Percentiles rank a stretch among this genome's conserved stretches.
phyloP scores from a whole-genome alignment of 2,888 invertebrate genomes.

The Rhaphigaster nebulosa region DNA sequence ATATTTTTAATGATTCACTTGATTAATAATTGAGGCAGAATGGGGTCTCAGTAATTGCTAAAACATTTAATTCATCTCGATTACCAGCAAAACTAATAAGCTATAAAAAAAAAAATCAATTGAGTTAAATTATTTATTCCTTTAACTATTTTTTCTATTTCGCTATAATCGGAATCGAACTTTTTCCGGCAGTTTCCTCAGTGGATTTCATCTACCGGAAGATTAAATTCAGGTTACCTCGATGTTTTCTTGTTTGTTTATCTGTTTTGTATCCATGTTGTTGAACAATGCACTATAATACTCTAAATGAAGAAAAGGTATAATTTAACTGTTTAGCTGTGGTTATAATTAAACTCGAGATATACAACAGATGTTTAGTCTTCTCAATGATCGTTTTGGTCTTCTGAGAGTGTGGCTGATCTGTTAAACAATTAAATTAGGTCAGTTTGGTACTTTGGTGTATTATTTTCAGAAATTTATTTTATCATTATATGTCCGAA shows the following conservation, averaged over 20 bases:
- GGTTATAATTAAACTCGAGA: neutral
- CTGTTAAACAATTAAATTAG: neutral
- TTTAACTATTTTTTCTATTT: neutral
- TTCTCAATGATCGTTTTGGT: neutral
- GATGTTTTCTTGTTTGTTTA: neutral
- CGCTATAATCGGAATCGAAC: no score
- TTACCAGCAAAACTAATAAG: no score
- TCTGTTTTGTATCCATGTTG: neutral
- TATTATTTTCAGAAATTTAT: neutral
- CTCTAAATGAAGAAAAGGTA: neutral
- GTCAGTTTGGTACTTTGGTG: neutral
- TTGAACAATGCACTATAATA: neutral
- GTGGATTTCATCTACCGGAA: neutral
- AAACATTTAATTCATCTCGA: no score
- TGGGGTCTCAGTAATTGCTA: no score
- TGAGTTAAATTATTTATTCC: no score
- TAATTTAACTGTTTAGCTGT: neutral
- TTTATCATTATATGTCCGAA: no score
- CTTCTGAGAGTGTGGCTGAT: neutral
- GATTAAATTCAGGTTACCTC: neutral
- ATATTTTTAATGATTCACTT: no score
- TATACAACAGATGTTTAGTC: slow-evolving; percentile 36
- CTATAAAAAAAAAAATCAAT: no score
- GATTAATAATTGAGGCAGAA: no score
- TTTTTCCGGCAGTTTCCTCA: no score